phyloP scores from a whole-genome alignment of 2,797 vertebrate genomes.

The Otolemur crassicaudatus region DNA sequence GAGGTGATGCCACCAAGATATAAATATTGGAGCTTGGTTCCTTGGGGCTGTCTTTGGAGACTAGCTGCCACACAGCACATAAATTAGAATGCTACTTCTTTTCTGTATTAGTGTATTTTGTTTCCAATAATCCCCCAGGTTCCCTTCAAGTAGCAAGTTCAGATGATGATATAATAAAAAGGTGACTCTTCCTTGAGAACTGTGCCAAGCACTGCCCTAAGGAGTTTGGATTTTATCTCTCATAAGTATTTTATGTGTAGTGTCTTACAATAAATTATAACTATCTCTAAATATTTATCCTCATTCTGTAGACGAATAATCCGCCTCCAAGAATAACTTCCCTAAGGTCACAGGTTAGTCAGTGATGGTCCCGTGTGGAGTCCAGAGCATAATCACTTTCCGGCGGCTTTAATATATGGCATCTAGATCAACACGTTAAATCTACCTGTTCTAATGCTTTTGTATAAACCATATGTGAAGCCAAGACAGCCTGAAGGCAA shows the following conservation, averaged over 20 bases:
- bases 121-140: neutral
- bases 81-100: neutral
- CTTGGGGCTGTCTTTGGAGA: neutral
- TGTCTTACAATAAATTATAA: neutral
- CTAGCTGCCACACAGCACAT: neutral
- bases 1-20: neutral
- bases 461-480: neutral
- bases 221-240: neutral
- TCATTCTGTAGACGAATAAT: neutral
- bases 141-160: neutral
- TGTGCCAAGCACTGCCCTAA: neutral
- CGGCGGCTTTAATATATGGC: neutral
- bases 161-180: neutral
- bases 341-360: neutral
- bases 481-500: neutral
- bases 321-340: neutral
- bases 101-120: neutral
- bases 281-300: neutral
- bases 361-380: accelerated
- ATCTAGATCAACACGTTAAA: neutral
- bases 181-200: neutral
- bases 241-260: neutral
- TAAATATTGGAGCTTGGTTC: neutral
- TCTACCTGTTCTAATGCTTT: neutral
- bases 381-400: neutral